Percentiles rank a stretch among this genome's conserved stretches.
Evolutionary conservation across 2,113 vertebrate species (phyloP).

Genomic region (Leptosomus discolor): DNA sequence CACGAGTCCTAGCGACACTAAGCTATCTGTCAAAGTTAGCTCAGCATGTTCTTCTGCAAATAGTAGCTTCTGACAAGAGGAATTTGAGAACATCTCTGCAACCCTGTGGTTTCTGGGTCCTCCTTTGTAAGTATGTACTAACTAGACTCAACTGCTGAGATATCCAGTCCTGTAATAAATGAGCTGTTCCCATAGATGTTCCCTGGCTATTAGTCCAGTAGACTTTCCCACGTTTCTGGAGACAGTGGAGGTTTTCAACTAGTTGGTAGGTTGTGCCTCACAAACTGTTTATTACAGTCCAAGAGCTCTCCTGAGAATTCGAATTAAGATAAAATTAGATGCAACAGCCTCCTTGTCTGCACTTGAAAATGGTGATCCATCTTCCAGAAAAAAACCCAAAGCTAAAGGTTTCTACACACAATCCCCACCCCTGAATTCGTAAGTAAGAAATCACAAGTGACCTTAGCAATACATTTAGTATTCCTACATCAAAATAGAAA

Average conservation of each 20-base stretch:
- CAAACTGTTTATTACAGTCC: neutral
- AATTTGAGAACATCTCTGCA: neutral
- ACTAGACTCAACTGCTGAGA: neutral
- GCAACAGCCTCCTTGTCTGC: neutral
- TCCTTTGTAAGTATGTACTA: neutral
- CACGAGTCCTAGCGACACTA: accelerated
- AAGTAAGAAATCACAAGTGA: neutral
- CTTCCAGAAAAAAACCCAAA: accelerated
- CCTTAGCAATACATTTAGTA: neutral
- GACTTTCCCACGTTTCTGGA: constrained; percentile 43
- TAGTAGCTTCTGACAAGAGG: neutral
- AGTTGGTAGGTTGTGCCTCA: neutral
- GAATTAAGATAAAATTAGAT: constrained; percentile 45
- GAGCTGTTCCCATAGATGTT: neutral
- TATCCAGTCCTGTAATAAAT: neutral
- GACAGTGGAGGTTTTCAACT: neutral
- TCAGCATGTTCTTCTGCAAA: neutral
- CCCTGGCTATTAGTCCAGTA: neutral
- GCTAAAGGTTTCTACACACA: neutral
- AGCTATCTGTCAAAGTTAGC: neutral
- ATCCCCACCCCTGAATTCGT: accelerated
- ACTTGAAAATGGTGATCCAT: neutral
- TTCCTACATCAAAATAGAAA: neutral
- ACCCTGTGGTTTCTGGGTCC: neutral
- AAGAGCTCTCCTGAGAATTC: neutral